Evolutionary conservation across 2,113 vertebrate species (phyloP).

Genomic region (Puffinus mauretanicus): DNA sequence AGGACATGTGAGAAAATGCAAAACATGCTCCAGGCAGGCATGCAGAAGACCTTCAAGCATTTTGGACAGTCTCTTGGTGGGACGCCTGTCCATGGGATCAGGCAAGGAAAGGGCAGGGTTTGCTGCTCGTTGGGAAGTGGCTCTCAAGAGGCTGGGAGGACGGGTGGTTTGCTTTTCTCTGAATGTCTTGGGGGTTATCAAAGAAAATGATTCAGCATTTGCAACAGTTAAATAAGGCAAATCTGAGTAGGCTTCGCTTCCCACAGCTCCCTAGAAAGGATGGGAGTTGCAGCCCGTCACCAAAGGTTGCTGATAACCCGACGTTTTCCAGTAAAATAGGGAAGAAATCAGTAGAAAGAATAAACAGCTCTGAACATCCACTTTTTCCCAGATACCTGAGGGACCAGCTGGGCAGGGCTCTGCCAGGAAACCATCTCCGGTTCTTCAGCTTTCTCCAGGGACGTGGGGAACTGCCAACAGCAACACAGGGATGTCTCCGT

Average conservation of each 20-base stretch:
- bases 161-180: not conserved
- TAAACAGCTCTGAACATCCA: not conserved
- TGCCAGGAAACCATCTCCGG: not conserved
- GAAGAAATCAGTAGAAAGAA: not conserved
- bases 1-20: not conserved
- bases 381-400: not conserved
- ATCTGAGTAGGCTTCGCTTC: not conserved
- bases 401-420: not conserved
- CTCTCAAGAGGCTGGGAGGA: not conserved
- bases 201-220: not conserved
- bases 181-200: no score
- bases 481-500: not conserved
- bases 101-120: not conserved
- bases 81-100: fast-evolving
- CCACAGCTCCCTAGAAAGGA: not conserved
- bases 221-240: not conserved
- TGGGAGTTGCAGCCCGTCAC: not conserved
- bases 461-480: not conserved
- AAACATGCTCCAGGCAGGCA: fast-evolving
- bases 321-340: not conserved
- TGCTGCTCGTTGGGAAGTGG: not conserved
- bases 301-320: not conserved
- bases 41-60: not conserved
- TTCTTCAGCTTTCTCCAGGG: not conserved
- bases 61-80: not conserved